A percentile compares a stretch with the other conserved stretches of the same genome.
Conservation (phyloP, 2,888 invertebrate species). For the Pyrrhia umbra region DNA sequence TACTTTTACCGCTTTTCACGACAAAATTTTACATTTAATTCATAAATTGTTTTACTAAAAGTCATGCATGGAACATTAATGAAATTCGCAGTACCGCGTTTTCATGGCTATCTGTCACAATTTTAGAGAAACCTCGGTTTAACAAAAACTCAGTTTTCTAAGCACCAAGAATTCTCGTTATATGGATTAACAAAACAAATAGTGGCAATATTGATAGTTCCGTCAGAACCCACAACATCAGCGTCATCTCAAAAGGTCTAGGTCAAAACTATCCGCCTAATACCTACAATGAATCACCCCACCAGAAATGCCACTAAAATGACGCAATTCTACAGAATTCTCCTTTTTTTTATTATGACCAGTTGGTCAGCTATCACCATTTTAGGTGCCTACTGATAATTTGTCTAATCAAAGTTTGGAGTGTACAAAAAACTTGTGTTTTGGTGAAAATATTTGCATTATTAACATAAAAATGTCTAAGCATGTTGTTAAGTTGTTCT, state of each 20-base stretch:
- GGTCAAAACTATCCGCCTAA: constrained; percentile 37
- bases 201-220: constrained; percentile 12
- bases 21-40: neutral
- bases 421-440: constrained; percentile 15
- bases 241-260: constrained; percentile 45
- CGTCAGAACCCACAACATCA: constrained; percentile 16
- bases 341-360: constrained; percentile 40
- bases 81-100: neutral
- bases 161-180: constrained; percentile 2
- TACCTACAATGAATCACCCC: constrained; percentile 55
- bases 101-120: neutral
- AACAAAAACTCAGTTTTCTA: neutral
- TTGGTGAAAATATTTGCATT: constrained; percentile 21
- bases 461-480: neutral
- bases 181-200: neutral
- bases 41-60: neutral
- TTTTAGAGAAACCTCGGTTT: neutral
- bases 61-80: neutral
- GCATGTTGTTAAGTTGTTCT: neutral
- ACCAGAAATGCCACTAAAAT: constrained; percentile 26
- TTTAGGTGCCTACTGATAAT: constrained; percentile 42
- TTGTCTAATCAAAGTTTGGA: constrained; percentile 27
- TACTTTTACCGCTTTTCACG: neutral
- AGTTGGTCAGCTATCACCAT: constrained; percentile 36
- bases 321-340: constrained; percentile 47